Base-by-base conservation (phyloP, 2,888 invertebrate species). In the Xestia sexstrigata region DNA sequence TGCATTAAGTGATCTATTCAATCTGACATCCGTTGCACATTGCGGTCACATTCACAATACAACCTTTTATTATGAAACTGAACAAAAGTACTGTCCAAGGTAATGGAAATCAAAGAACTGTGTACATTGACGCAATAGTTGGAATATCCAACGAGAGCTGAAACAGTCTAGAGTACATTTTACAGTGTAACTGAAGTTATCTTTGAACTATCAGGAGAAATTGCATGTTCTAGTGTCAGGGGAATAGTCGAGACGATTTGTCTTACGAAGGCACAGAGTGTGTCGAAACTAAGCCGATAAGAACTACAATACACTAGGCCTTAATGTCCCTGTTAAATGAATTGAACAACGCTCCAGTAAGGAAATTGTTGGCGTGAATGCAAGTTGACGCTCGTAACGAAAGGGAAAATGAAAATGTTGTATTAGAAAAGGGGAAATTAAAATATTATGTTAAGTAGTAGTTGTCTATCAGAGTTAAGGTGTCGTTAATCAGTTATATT, bases 171-270 rank as follows among this genome's bases (percentile, higher is more conserved):
- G 45, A 71, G 76, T 68, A 74, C 92, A 91, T 89, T 90, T 90
- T 90, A 91, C 88, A 86, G 88, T 81, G 84, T 79, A 82, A 83
- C 78, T 77, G 60, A 89, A 89, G 77, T 88, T 92, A 93, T 94
- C 93, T 90, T 86, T 88, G 88, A 91, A 90, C 87, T 88, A 93
- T 94, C 93, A 89, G 77, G 89, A 92, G 92, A 93, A 93, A 93
- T 92, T 90, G 91, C 91, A 90, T 93, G 93, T 92, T 86, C 86
- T 86, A 78, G 89, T 90, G 90, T 91, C 92, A 88, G 89, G 79
- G 81, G 87, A 92, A 92, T 91, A 86, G 89, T 81, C 89, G 79
- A 86, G 84, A 89, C 91, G 88, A 93, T 94, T 93, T 93, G 93
- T 93, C 92, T 93, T 87, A 87, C 87, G 77, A 73, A 83, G 86